Evolutionary conservation across 1,140 invertebrate species (phyloP), one percentile per base, ranked within the genome.

Genomic region (Spodoptera litura): DNA sequence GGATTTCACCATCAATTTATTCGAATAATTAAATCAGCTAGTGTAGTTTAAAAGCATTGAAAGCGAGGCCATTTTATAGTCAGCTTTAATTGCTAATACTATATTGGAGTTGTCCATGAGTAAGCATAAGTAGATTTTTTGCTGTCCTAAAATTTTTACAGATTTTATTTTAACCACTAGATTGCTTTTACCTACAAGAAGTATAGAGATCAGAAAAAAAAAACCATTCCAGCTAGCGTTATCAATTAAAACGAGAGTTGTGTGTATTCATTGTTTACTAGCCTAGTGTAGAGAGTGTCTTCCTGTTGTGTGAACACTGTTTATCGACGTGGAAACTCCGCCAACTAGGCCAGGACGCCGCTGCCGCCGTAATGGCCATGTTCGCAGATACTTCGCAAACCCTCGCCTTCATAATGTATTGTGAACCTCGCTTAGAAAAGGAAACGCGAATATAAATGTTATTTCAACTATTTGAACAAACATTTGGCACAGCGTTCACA

Each of bases 301-400:
- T 52, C 66, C 49, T 70, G 66, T 70, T 53, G 49, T 68, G 64
- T 68, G 64, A 68, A 27, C 64, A 68, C 15, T 68, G 25, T 52
- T 52, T 52, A 31, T 68, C 64, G 64, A 53, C 64, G 64, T 68
- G 20, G 64, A 68, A 68, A 70, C 66, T 53, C 20, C 49, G 44
- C 49, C 66, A 70, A 70, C 49, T 52, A 70, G 64, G 64, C 64
- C 64, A 68, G 66, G 66, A 70, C 52, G 66, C 66, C 66, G 4
- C 64, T 53, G 66, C 66, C 38, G 44, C 44, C 44, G 44, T 70
- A 70, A 70, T 70, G 66, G 66, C 66, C 49, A 15, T 53, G 66
- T 70, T 70, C 52, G 25, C 49, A 70, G 44, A 52, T 68, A 70
- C 20, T 70, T 53, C 38, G 66, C 66, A 31, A 12, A 31, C 20